Evolutionary conservation across 2,797 vertebrate species (phyloP), one percentile per base, ranked within the genome.

Genomic region (Pteronotus mesoamericanus): DNA sequence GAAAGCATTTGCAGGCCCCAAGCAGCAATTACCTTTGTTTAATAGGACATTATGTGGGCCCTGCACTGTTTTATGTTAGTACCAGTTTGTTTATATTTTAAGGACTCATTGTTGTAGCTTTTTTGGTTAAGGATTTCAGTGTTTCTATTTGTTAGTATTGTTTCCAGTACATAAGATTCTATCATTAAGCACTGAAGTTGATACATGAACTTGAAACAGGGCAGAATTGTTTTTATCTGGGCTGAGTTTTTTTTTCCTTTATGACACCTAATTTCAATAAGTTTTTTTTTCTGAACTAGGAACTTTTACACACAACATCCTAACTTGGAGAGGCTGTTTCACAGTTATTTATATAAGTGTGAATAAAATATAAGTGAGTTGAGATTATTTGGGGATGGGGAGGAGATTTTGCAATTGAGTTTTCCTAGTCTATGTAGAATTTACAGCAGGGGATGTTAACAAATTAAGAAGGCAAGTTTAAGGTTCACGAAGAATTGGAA

Each of bases 41-140:
- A 98, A 91, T 59, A 97, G 95, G 87, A 95, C 55, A 86, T 97
- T 95, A 96, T 96, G 97, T 83, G 95, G 96, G 89, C 64, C 71
- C 68, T 0, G 46, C 64, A 75, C 95, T 97, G 95, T 95, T 93
- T 97, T 68, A 74, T 96, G 86, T 80, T 95, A 96, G 94, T 87
- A 85, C 46, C 87, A 83, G 86, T 97, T 97, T 96, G 96, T 98
- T 96, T 96, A 84, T 86, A 93, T 5, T 94, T 0, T 95, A 95
- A 97, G 89, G 82, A 96, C 92, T 94, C 94, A 84, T 37, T 21
- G 42, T 61, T 57, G 86, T 53, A 78, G 72, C n/a, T 42, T 84
- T 84, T 59, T 51, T 42, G 86, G 29, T 80, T 89, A 85, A 91
- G 75, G 39, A 74, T 91, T 84, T 93, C 92, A 26, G 88, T 32